These are phyloP conservation scores for Apamea anceps DNA, from an alignment of 2,888 invertebrate genomes.

Conservation along the genomic window DNA sequence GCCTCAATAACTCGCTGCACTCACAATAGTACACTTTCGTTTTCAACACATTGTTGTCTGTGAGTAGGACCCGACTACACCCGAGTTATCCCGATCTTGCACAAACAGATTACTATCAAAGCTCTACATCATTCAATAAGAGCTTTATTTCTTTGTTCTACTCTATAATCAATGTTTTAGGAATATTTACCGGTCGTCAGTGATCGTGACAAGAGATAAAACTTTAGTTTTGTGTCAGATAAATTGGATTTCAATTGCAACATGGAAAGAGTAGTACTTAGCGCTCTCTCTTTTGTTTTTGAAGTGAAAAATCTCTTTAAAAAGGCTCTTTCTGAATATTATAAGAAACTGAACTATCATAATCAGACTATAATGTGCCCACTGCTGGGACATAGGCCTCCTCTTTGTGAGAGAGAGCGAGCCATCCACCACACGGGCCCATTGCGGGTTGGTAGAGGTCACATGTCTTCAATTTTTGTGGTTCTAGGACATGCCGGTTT, in stretches of 20 bases:
- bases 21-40: constrained; percentile 41
- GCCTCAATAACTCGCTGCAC: constrained; percentile 19
- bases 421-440: too few relatives aligned
- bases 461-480: too few relatives aligned
- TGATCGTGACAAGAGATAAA: not conserved
- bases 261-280: not conserved
- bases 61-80: not conserved
- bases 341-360: not conserved
- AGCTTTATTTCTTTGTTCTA: not conserved
- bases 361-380: too few relatives aligned
- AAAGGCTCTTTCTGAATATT: not conserved
- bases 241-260: not conserved
- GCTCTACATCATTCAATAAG: not conserved
- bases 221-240: not conserved
- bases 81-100: constrained; percentile 18
- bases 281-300: not conserved
- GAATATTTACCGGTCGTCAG: not conserved
- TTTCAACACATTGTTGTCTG: constrained; percentile 44
- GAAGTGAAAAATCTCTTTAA: too few relatives aligned
- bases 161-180: not conserved
- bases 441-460: too few relatives aligned
- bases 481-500: too few relatives aligned
- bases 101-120: constrained; percentile 14
- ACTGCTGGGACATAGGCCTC: too few relatives aligned
- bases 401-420: too few relatives aligned